Evolutionary conservation across 2,797 vertebrate genomes (phyloP), one percentile per base, ranked within the genome.

Genomic region (Pangasius djambal): DNA sequence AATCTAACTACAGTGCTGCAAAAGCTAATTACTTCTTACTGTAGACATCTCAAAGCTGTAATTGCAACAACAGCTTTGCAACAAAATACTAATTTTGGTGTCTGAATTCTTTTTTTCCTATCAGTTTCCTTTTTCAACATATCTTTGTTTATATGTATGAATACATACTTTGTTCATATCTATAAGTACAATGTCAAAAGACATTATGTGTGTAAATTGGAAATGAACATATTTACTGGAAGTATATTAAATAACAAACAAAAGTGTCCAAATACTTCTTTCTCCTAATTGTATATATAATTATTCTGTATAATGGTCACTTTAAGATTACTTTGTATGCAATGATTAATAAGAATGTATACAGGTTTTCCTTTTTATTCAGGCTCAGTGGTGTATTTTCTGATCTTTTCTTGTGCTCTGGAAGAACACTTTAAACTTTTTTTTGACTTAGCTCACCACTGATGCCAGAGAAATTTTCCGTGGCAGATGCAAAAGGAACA

Each of bases 381-480:
- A 3, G 4, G 20, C 13, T 77, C 72, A 78, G 25, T 77, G 75
- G 13, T 86, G 28, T 59, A 63, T 77, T 44, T 52, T 48, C 57
- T 57, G 67, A 74, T 40, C 61, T 79, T 77, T 72, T 82, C 40
- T 86, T 88, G 37, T 82, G 61, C 59, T 83, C 86, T 83, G 63
- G 48, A 81, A 59, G 78, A 72, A 90, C 67, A 87, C 83, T 85
- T 75, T 61, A 85, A 48, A 15, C 0, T 0, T 34, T 90, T 90
- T 52, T 57, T 87, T 82, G 77, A 88, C 83, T 20, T 16, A 69
- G 12, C 12, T 83, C 48, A n/a, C 31, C 25, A 3, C 55, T 83
- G 87, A 59, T 61, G 75, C 69, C 88, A 90, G 75, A 86, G 57
- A 69, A 84, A 87, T 18, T 67, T 84, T 67, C 16, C 9, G 85